phyloP scores from a whole-genome alignment of 2,113 vertebrate species.

The Halichoerus grypus region DNA sequence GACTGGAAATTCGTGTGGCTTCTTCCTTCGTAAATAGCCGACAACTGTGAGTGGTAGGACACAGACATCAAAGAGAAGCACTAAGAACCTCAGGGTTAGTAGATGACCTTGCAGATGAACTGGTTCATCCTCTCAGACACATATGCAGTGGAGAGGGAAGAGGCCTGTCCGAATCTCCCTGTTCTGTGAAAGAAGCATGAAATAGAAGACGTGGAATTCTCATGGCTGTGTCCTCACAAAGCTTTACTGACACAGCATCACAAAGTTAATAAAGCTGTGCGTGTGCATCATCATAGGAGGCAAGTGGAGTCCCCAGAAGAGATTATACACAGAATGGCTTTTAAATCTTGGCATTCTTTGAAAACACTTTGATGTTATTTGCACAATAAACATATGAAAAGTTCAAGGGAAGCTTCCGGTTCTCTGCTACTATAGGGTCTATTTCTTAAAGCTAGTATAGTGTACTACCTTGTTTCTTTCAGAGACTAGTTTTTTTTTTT shows the following conservation, averaged over 20 bases:
- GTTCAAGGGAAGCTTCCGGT: background rate
- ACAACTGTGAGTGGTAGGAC: background rate
- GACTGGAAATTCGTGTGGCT: background rate
- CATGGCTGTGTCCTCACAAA: background rate
- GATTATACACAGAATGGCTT: background rate
- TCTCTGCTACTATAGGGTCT: background rate
- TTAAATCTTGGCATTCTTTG: background rate
- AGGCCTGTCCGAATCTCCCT: background rate
- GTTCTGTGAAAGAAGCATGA: background rate
- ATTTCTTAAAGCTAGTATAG: background rate
- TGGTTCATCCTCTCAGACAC: background rate
- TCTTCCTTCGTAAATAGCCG: background rate
- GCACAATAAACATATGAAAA: background rate
- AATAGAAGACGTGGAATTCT: background rate
- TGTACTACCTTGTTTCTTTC: background rate
- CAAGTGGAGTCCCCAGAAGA: background rate
- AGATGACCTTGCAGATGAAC: slow-evolving; percentile 42
- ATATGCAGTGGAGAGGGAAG: background rate
- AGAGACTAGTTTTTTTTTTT: background rate
- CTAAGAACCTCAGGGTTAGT: background rate
- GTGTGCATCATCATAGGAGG: background rate
- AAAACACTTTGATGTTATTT: slow-evolving; percentile 4
- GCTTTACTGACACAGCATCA: background rate
- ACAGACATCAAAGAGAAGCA: background rate
- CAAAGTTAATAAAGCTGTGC: background rate